phyloP scores from a whole-genome alignment of 1,140 invertebrate genomes.

The Myzus persicae region DNA sequence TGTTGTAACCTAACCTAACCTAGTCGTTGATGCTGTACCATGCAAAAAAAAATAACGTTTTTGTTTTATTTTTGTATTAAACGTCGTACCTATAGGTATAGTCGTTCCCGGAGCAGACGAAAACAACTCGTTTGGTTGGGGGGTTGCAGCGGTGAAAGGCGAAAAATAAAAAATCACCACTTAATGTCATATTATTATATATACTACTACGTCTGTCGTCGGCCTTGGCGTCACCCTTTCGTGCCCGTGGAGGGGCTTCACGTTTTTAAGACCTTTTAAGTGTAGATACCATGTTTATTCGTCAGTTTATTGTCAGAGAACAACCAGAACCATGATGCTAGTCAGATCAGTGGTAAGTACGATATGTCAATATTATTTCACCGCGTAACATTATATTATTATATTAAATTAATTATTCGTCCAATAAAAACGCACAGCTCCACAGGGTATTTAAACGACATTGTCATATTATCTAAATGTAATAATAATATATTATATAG shows the following conservation, averaged over 20 bases:
- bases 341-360: conserved; percentile 33
- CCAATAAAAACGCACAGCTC: too few relatives aligned
- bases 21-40: too few relatives aligned
- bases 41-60: too few relatives aligned
- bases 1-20: too few relatives aligned
- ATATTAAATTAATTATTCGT: too few relatives aligned
- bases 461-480: background rate
- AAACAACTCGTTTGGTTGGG: background rate
- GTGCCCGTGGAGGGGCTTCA: background rate
- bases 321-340: conserved; percentile 13
- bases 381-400: background rate
- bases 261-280: background rate
- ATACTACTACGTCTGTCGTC: background rate
- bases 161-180: background rate
- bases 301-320: conserved; percentile 7
- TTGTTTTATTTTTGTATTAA: background rate
- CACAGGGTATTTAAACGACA: too few relatives aligned
- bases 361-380: background rate
- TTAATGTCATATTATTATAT: too few relatives aligned
- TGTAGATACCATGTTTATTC: background rate
- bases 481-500: background rate
- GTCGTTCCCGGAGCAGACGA: background rate
- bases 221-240: background rate
- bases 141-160: conserved; percentile 9
- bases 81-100: background rate